Percentiles rank a stretch among this genome's conserved stretches.
Evolutionary conservation across 2,888 invertebrate genomes (phyloP).

Genomic region (Patella pellucida): DNA sequence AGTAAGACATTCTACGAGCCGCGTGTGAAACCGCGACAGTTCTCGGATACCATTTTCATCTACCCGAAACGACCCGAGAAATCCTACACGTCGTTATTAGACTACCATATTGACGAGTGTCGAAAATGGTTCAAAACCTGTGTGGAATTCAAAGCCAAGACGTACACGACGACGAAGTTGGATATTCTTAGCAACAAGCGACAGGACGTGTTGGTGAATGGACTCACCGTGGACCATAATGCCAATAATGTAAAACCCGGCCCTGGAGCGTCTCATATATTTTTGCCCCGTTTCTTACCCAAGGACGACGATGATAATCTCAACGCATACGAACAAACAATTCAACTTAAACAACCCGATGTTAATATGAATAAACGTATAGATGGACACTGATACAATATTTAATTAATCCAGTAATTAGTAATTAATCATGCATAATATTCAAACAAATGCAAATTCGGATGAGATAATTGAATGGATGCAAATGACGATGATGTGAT

Average conservation of each 20-base stretch:
- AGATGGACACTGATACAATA: neutral
- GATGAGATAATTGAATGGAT: too few relatives aligned
- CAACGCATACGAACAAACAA: neutral
- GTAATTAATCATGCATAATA: too few relatives aligned
- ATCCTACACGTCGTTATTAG: conserved; percentile 52
- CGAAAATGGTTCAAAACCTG: conserved; percentile 61
- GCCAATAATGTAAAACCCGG: neutral
- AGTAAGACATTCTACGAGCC: conserved; percentile 58
- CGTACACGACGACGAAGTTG: conserved; percentile 45
- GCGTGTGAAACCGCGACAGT: conserved; percentile 51
- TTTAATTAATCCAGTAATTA: too few relatives aligned
- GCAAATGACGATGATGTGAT: too few relatives aligned
- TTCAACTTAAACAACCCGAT: neutral
- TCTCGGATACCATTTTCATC: conserved; percentile 54
- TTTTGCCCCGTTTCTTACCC: neutral
- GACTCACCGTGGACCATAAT: neutral
- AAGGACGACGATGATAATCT: neutral
- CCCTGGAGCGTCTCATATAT: neutral
- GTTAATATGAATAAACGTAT: neutral
- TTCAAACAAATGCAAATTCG: too few relatives aligned
- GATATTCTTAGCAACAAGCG: neutral
- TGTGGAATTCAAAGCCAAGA: conserved; percentile 60
- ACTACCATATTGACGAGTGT: conserved; percentile 59
- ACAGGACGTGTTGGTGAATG: neutral
- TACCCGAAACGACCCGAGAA: conserved; percentile 51